These are phyloP conservation scores for Sisor rabdophorus DNA, from an alignment of 2,113 vertebrate genomes.

Conservation along the genomic window DNA sequence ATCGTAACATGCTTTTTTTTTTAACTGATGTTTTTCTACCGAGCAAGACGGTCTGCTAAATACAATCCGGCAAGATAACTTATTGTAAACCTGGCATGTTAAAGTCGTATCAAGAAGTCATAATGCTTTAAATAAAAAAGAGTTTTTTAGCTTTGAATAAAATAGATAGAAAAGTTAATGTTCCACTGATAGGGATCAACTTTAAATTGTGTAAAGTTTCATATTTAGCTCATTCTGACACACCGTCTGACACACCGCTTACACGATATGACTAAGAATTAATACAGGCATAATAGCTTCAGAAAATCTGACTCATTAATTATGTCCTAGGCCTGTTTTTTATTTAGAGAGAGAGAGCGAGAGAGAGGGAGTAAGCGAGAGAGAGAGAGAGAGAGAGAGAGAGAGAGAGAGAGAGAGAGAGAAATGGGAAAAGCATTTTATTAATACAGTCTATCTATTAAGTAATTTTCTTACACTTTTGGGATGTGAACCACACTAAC, in stretches of 20 bases:
- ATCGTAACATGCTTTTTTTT: conserved; percentile 17
- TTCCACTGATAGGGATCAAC: neutral
- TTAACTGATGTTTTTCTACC: conserved; percentile 7
- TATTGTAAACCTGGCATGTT: neutral
- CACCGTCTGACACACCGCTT: conserved; percentile 4
- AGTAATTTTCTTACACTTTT: conserved; percentile 35
- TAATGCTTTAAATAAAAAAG: neutral
- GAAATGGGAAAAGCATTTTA: conserved; percentile 42
- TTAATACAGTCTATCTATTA: conserved; percentile 57
- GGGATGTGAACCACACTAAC: conserved; percentile 61
- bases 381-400: conserved; percentile 2
- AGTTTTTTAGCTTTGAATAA: neutral
- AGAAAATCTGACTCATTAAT: conserved; percentile 10
- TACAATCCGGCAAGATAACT: neutral
- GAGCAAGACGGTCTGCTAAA: conserved; percentile 1
- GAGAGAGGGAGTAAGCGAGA: neutral
- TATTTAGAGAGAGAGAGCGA: neutral
- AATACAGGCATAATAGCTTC: neutral
- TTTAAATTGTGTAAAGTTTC: conserved; percentile 4
- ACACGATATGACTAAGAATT: conserved; percentile 3
- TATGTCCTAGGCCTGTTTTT: neutral
- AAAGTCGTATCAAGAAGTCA: neutral
- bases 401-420: neutral
- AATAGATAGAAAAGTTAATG: neutral
- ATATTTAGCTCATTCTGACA: conserved; percentile 18